A percentile compares a stretch with the other conserved stretches of the same genome.
Evolutionary conservation across 2,113 vertebrate genomes (phyloP).

Genomic region (Balaenoptera acutorostrata): DNA sequence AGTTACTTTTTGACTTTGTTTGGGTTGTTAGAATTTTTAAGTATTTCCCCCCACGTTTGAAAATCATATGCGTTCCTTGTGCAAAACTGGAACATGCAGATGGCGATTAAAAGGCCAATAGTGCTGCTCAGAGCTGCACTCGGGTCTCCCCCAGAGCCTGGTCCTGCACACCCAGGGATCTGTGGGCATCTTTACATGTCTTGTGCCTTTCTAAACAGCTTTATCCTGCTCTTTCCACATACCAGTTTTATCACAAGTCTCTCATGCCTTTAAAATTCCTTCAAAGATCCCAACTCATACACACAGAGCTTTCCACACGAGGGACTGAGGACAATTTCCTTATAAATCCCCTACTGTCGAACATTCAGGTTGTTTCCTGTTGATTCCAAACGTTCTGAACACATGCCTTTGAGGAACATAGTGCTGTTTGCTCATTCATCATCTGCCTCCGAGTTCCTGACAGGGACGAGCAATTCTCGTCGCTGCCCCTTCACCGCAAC

Average conservation of each 20-base stretch:
- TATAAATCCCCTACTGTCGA: not conserved
- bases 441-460: not conserved
- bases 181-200: no score
- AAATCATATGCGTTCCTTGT: not conserved
- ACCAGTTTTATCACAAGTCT: no score
- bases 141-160: no score
- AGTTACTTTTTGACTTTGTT: not conserved
- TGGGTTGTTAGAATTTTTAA: not conserved
- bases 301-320: not conserved
- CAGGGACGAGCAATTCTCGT: fast-evolving
- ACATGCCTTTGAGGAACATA: not conserved
- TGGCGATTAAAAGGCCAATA: not conserved
- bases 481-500: not conserved
- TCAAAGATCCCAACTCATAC: not conserved
- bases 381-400: not conserved
- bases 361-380: not conserved
- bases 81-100: not conserved
- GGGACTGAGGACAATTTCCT: not conserved
- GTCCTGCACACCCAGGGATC: not conserved
- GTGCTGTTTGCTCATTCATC: fast-evolving
- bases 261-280: not conserved
- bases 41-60: not conserved
- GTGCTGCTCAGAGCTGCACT: not conserved
- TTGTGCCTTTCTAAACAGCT: not conserved
- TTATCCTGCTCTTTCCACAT: not conserved